These are phyloP conservation scores for Asarcornis scutulata DNA, from an alignment of 2,113 vertebrate genomes.

Conservation along the genomic window DNA sequence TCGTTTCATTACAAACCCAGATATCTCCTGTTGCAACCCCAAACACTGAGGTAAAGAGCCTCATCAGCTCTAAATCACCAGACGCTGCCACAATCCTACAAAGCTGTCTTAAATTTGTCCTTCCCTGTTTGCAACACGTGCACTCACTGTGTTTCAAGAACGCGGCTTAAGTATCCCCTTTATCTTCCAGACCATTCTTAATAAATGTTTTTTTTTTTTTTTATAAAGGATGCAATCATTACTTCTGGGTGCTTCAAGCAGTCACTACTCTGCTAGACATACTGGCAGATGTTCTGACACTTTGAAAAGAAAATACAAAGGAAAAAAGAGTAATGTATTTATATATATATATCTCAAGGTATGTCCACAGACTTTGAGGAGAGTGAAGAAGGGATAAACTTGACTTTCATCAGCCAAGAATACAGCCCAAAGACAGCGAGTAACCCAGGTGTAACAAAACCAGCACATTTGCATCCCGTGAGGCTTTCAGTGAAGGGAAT, in stretches of 20 bases:
- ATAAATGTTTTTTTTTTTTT: background rate
- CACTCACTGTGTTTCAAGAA: background rate
- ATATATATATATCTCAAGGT: background rate
- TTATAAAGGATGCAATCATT: background rate
- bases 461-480: background rate
- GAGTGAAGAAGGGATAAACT: background rate
- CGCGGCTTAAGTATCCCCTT: background rate
- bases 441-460: background rate
- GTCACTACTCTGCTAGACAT: background rate
- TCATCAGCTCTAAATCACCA: background rate
- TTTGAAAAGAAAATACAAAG: background rate
- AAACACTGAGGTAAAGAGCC: background rate
- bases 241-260: background rate
- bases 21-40: background rate
- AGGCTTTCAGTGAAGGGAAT: background rate
- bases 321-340: background rate
- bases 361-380: background rate
- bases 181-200: background rate
- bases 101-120: background rate
- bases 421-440: background rate
- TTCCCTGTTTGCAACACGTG: background rate
- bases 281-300: background rate
- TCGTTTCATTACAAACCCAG: background rate
- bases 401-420: background rate
- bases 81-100: background rate